Percentiles rank a stretch among this genome's conserved stretches.
phyloP scores from a whole-genome alignment of 2,113 vertebrate genomes.

The Oceanites oceanicus region DNA sequence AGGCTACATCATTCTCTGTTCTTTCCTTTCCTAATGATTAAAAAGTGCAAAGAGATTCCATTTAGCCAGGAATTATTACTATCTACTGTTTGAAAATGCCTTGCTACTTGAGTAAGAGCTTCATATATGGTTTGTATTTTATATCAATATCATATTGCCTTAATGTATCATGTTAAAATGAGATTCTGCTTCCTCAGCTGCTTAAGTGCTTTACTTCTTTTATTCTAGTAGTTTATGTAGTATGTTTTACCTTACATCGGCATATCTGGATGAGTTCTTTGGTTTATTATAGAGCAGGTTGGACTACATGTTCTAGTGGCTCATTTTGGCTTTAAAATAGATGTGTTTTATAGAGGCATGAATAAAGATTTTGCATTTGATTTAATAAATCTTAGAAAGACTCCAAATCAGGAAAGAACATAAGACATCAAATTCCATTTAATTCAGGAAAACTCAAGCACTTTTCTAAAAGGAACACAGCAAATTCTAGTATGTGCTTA shows the following conservation, averaged over 20 bases:
- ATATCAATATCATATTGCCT: constrained; percentile 34
- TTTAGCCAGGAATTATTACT: constrained; percentile 50
- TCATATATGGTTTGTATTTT: constrained; percentile 31
- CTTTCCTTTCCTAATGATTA: constrained; percentile 11
- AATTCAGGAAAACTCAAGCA: not conserved
- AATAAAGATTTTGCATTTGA: constrained; percentile 7
- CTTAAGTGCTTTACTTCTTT: constrained; percentile 40
- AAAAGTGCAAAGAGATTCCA: constrained; percentile 27
- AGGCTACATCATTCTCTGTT: not conserved
- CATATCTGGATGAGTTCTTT: not conserved
- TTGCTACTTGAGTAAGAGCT: constrained; percentile 27
- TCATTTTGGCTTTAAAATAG: not conserved
- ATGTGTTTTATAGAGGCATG: not conserved
- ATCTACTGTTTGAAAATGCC: not conserved
- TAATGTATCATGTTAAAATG: constrained; percentile 48
- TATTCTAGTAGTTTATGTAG: constrained; percentile 20
- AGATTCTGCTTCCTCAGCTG: constrained; percentile 36
- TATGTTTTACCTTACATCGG: constrained; percentile 12
- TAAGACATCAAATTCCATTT: not conserved
- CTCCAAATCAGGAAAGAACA: not conserved
- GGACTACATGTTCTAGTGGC: not conserved
- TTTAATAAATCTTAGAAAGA: not conserved
- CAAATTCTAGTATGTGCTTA: not conserved
- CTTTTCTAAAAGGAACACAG: not conserved
- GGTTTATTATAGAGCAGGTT: not conserved